A percentile compares a stretch with the other conserved stretches of the same genome.
Conservation (phyloP, 2,113 vertebrate species). For the Bufo gargarizans region DNA sequence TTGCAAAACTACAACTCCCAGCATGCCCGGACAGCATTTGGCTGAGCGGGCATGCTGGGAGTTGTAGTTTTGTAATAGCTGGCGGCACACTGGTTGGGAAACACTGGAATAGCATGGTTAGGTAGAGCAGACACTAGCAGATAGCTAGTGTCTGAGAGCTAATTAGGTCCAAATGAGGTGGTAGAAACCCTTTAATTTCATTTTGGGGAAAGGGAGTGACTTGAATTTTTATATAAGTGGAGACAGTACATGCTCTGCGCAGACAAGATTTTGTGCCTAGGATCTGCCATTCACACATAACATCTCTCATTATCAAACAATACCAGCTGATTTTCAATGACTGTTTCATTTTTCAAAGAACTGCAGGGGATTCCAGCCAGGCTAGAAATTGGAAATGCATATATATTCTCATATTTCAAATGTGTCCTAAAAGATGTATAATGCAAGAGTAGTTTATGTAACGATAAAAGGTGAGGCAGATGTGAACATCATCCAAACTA, state of each 20-base stretch:
- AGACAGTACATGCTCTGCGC: not conserved
- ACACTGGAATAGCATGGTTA: too few relatives aligned
- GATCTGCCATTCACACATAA: not conserved
- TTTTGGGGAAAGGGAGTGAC: too few relatives aligned
- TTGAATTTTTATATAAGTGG: not conserved
- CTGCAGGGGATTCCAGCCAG: not conserved
- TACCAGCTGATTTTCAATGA: conserved; percentile 22
- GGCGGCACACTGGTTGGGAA: too few relatives aligned
- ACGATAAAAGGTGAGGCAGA: conserved; percentile 10
- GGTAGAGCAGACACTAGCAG: too few relatives aligned
- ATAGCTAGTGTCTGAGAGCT: too few relatives aligned
- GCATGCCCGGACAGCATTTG: too few relatives aligned
- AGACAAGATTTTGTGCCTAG: not conserved
- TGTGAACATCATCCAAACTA: not conserved
- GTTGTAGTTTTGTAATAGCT: too few relatives aligned
- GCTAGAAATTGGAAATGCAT: not conserved
- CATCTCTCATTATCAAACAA: conserved; percentile 37
- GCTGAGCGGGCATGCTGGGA: too few relatives aligned
- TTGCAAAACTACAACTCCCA: too few relatives aligned
- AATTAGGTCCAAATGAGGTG: too few relatives aligned
- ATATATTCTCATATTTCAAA: not conserved
- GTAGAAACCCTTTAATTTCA: too few relatives aligned
- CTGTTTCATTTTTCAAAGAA: conserved; percentile 20
- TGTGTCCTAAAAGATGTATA: conserved; percentile 22
- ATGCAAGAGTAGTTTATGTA: conserved; percentile 3